A percentile compares a stretch with the other conserved stretches of the same genome.
phyloP scores from a whole-genome alignment of 2,113 vertebrate genomes.

The Paedocypris sp. region DNA sequence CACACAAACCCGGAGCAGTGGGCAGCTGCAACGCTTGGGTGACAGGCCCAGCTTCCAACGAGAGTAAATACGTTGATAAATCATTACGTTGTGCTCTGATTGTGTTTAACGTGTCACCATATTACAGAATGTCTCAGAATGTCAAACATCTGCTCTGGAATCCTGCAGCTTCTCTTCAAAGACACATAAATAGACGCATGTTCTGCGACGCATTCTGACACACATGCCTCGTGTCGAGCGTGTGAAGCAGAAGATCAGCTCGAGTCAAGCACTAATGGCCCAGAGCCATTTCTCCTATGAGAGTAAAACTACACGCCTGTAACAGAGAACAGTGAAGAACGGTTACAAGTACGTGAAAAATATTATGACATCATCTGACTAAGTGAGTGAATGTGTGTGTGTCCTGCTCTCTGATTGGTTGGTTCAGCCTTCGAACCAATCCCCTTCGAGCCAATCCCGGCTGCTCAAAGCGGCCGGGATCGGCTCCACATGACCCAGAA shows the following conservation, averaged over 20 bases:
- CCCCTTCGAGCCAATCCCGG: too few species aligned
- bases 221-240: neutral
- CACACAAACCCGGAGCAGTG: too few species aligned
- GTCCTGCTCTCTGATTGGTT: too few species aligned
- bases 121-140: neutral
- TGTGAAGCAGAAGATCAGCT: neutral
- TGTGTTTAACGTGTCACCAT: neutral
- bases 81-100: neutral
- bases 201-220: slow-evolving; percentile 9
- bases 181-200: neutral
- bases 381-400: too few species aligned
- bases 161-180: neutral
- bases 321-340: too few species aligned
- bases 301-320: neutral
- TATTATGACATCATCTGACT: too few species aligned
- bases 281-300: neutral
- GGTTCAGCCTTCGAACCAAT: too few species aligned
- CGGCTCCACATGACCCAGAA: too few species aligned
- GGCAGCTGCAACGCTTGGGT: too few species aligned
- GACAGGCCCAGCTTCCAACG: neutral
- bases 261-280: neutral
- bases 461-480: too few species aligned
- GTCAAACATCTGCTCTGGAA: slow-evolving; percentile 4
- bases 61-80: slow-evolving; percentile 14
- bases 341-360: too few species aligned